phyloP scores from a whole-genome alignment of 2,797 vertebrate species.

The Geotria australis region DNA sequence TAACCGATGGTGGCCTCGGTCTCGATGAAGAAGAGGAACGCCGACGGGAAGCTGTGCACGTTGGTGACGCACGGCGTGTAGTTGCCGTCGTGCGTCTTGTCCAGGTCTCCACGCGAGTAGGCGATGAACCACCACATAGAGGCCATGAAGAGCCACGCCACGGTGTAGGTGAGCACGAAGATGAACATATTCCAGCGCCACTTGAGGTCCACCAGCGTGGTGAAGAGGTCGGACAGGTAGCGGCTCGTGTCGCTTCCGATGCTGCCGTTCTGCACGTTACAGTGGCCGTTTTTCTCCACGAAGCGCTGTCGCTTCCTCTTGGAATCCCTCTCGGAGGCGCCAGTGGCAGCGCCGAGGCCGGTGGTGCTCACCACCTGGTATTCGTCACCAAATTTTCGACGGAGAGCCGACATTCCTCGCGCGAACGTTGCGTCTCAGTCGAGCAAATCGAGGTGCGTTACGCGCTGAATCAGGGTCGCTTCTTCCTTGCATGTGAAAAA shows the following conservation, averaged over 20 bases:
- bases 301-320: slow-evolving; percentile 46
- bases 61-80: slow-evolving; percentile 53
- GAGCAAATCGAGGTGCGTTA: not conserved
- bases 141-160: slow-evolving; percentile 68
- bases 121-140: slow-evolving; percentile 77
- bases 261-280: slow-evolving; percentile 65
- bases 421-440: not conserved
- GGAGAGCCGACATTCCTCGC: slow-evolving; percentile 23
- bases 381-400: slow-evolving; percentile 48
- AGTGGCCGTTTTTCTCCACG: slow-evolving; percentile 66
- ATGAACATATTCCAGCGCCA: slow-evolving; percentile 79
- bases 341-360: not conserved
- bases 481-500: too few relatives aligned
- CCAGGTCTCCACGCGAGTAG: slow-evolving; percentile 43
- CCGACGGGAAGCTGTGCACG: slow-evolving; percentile 64
- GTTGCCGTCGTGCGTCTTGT: slow-evolving; percentile 16
- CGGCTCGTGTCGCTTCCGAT: slow-evolving; percentile 49
- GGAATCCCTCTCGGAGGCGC: slow-evolving; percentile 2
- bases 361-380: slow-evolving; percentile 36
- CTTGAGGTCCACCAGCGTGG: slow-evolving; percentile 58
- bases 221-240: slow-evolving; percentile 56
- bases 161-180: slow-evolving; percentile 54
- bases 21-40: slow-evolving; percentile 64
- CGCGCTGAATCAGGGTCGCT: too few relatives aligned
- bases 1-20: slow-evolving; percentile 65